These are phyloP conservation scores for Hylomyscus alleni DNA, from an alignment of 2,797 vertebrate species.

Conservation along the genomic window DNA sequence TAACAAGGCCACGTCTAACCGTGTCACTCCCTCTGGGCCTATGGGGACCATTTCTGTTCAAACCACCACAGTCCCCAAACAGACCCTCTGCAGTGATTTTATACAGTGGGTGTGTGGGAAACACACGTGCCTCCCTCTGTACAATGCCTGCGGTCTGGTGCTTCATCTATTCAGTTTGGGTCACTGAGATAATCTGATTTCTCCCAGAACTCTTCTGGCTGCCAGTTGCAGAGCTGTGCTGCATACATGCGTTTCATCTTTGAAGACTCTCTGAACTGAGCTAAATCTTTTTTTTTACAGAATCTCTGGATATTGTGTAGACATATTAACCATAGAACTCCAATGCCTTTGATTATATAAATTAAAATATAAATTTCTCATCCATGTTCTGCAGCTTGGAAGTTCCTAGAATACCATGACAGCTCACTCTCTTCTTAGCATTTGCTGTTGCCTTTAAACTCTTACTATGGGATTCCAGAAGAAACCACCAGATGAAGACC, in stretches of 20 bases:
- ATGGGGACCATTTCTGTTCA: background rate
- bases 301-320: background rate
- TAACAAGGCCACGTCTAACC: background rate
- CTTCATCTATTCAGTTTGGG: constrained; percentile 64
- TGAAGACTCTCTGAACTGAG: background rate
- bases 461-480: background rate
- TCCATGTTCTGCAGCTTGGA: background rate
- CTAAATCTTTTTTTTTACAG: constrained; percentile 14
- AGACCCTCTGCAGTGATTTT: background rate
- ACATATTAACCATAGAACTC: constrained; percentile 25
- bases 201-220: constrained; percentile 18
- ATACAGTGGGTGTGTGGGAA: background rate
- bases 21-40: background rate
- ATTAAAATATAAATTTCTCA: background rate
- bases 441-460: constrained; percentile 10
- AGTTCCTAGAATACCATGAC: background rate
- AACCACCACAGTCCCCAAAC: constrained; percentile 47
- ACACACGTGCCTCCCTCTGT: constrained; percentile 32
- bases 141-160: constrained; percentile 23
- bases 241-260: background rate
- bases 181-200: constrained; percentile 68
- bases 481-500: background rate
- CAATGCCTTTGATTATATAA: background rate
- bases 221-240: background rate
- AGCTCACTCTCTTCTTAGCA: background rate